Conservation (phyloP, 2,888 invertebrate genomes). For the Netelia melanura region DNA sequence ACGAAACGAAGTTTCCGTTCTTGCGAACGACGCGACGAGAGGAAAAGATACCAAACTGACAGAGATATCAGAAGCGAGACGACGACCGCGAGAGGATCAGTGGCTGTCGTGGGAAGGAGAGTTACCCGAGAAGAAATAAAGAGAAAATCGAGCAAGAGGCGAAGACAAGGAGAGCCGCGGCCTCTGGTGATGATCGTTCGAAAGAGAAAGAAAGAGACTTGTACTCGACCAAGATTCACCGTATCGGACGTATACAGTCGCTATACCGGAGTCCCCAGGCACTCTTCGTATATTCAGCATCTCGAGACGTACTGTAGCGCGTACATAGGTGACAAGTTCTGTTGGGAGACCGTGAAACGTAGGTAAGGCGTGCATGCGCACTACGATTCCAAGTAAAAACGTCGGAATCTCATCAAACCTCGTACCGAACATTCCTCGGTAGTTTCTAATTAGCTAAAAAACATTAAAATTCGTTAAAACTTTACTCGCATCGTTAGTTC, state of each 20-base stretch:
- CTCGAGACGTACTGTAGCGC: constrained; percentile 22
- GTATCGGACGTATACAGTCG: constrained; percentile 53
- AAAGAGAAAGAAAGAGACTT: constrained; percentile 41
- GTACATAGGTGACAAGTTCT: constrained; percentile 35
- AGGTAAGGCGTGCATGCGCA: neutral
- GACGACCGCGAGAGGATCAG: constrained; percentile 31
- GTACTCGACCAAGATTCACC: constrained; percentile 58
- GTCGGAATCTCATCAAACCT: too few relatives aligned
- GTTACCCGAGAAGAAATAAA: constrained; percentile 33
- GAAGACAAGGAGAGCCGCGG: constrained; percentile 5
- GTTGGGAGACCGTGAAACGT: neutral
- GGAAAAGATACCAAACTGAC: constrained; percentile 43
- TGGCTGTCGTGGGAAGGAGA: constrained; percentile 37
- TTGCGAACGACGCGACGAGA: constrained; percentile 14
- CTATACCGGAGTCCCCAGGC: constrained; percentile 41
- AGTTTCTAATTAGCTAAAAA: too few relatives aligned
- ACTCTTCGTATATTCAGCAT: constrained; percentile 37
- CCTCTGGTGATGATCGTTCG: neutral
- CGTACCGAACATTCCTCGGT: too few relatives aligned
- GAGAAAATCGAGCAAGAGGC: constrained; percentile 57
- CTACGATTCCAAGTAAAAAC: neutral
- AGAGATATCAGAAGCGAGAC: constrained; percentile 58
- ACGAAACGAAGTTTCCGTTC: constrained; percentile 36
- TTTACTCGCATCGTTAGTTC: too few relatives aligned
- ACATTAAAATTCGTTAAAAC: too few relatives aligned